Base-by-base conservation (phyloP, 1,140 invertebrate genomes). In the Temnothorax nylanderi region DNA sequence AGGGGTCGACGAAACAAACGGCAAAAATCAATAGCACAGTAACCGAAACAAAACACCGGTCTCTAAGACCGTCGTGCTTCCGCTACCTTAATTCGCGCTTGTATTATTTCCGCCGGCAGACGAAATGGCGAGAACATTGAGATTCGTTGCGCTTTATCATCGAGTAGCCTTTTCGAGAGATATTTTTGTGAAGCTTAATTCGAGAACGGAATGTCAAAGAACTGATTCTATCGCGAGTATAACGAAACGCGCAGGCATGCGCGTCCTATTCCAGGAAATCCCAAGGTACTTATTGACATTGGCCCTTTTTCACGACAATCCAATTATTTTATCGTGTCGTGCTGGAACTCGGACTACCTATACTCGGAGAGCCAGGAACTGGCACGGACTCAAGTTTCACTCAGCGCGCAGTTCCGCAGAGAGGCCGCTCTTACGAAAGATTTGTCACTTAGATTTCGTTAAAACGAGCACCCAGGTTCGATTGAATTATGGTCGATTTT, bases 231-330 rank as follows among this genome's bases (percentile, higher is more conserved):
- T 4, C 34, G 56, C 18, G 1, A 11, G 72, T 18, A 72, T 18
- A 72, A 54, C 34, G 47, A 47, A 65, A 44, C 72, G 85, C 71
- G 69, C 47, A 54, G 84, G 21, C 75, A 69, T 69, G 76, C 86
- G 65, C 74, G 51, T 26, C 34, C 47, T 44, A 44, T 47, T 47
- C 32, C n/a, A 47, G 54, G n/a, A 74, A 58, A 76, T 26, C 7
- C 67, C 44, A 41, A 80, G 47, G 47, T 26, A 58, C 56, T 56
- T 89, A 92, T 87, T 92, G 93, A 92, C 93, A 94, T 92, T 94
- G 93, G 93, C 93, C 92, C 89, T 92, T 93, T 93, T 91, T 86
- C 92, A 86, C 74, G 54, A 54, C 41, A 76, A 71, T 41, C 75
- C 85, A 80, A 91, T 92, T 87, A 85, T 85, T 90, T 89, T 72